A percentile compares a stretch with the other conserved stretches of the same genome.
Evolutionary conservation across 2,888 invertebrate genomes (phyloP).

Genomic region (Elegia similella): DNA sequence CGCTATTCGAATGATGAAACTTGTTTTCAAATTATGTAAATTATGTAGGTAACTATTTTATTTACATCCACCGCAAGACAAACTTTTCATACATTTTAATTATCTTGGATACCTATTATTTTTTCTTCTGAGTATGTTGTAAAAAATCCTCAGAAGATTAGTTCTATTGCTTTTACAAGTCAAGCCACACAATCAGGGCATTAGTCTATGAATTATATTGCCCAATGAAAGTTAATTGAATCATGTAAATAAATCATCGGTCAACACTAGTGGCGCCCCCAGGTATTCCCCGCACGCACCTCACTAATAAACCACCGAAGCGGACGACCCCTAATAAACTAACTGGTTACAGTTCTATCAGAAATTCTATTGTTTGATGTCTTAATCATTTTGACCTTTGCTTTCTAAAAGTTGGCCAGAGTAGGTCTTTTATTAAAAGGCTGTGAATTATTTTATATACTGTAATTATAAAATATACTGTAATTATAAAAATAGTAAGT

Average conservation of each 20-base stretch:
- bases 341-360: background rate
- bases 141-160: too few species aligned
- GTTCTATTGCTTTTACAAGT: too few species aligned
- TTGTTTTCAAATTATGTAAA: too few species aligned
- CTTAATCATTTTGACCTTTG: slow-evolving; percentile 1
- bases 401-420: background rate
- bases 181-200: background rate
- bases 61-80: too few species aligned
- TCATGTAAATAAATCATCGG: slow-evolving; percentile 52
- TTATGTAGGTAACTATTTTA: too few species aligned
- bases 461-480: too few species aligned
- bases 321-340: slow-evolving; percentile 53
- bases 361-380: slow-evolving; percentile 10
- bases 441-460: background rate
- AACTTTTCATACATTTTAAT: too few species aligned
- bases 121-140: too few species aligned
- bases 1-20: too few species aligned
- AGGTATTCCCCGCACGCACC: slow-evolving; percentile 64
- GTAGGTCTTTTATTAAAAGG: background rate
- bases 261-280: slow-evolving; percentile 36
- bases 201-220: slow-evolving; percentile 24
- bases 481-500: too few species aligned
- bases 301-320: slow-evolving; percentile 71
- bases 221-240: slow-evolving; percentile 55
- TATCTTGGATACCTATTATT: too few species aligned